Evolutionary conservation across 2,888 invertebrate species (phyloP), one percentile per base, ranked within the genome.

Genomic region (Polydrusus cervinus): DNA sequence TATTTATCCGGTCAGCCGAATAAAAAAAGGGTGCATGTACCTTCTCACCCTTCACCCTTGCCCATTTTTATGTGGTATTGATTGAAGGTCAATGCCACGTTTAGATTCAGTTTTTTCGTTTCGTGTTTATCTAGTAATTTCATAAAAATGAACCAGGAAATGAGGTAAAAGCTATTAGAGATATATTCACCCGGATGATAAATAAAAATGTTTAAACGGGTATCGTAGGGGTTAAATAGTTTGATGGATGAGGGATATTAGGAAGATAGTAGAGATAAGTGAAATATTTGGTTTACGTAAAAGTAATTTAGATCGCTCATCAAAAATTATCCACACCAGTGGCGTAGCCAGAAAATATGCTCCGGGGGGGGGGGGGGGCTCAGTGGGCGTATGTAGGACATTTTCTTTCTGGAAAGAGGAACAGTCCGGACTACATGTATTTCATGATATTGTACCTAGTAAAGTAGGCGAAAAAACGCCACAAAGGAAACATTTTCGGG

Each of bases 81-180:
- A 81, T 80, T 80, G 80, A 80, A 81, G 81, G 81, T 81, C 81
- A 81, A 78, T 81, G 81, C 80, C 81, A 81, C 79, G 79, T 65
- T 75, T 74, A 76, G 71, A 74, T 74, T 74, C 74, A 77, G 74
- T 79, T 78, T 75, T 74, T 71, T 77, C 77, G 40, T 62, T 76
- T 64, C 73, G 75, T 47, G 65, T 66, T 72, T 72, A 60, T 72
- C 66, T 66, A 66, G 72, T 60, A 66, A 72, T 72, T 71, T 51
- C 45, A 40, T 71, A 71, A 71, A 71, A 64, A 64, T 64, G 53
- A 64, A 53, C 30, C 71, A 64, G 71, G 71, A 71, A 71, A 62
- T 64, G 45, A 40, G 62, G 20, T 71, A 64, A 71, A 71, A 61
- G 71, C 61, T 43, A 64, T 61, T 66, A 53, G 40, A 53, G 38